phyloP scores from a whole-genome alignment of 2,888 invertebrate species.

The Zaprionus lineosus region DNA sequence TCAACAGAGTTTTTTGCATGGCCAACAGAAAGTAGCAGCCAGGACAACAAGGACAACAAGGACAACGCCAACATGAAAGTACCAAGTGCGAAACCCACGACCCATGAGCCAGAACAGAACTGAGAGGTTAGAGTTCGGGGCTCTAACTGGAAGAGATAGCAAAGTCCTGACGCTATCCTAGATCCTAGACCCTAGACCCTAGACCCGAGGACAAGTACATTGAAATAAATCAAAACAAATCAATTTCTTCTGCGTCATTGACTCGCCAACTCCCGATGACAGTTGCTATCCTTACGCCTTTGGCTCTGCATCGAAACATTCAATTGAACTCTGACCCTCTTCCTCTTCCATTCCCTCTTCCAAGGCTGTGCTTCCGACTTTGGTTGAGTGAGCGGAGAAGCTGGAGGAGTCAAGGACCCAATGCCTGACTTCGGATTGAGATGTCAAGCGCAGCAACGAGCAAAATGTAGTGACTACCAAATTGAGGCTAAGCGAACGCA shows the following conservation, averaged over 20 bases:
- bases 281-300: constrained; percentile 34
- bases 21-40: constrained; percentile 7
- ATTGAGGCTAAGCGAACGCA: constrained; percentile 49
- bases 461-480: constrained; percentile 58
- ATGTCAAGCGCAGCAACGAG: too few relatives aligned
- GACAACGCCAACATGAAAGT: constrained; percentile 39
- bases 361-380: too few relatives aligned
- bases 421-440: neutral
- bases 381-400: too few relatives aligned
- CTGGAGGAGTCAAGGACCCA: neutral
- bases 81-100: constrained; percentile 15
- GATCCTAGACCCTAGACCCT: neutral
- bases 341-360: too few relatives aligned
- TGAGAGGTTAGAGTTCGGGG: too few relatives aligned
- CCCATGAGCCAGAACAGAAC: neutral
- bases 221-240: constrained; percentile 73
- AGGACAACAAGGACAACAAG: too few relatives aligned
- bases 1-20: constrained; percentile 56
- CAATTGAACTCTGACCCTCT: constrained; percentile 29
- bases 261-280: constrained; percentile 58
- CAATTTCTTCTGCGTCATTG: constrained; percentile 71
- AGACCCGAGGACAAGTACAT: constrained; percentile 7
- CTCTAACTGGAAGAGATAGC: neutral
- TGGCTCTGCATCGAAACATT: constrained; percentile 13
- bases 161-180: too few relatives aligned